A percentile compares a stretch with the other conserved stretches of the same genome.
Conservation (phyloP, 1,140 invertebrate genomes). For the Ostrea edulis region DNA sequence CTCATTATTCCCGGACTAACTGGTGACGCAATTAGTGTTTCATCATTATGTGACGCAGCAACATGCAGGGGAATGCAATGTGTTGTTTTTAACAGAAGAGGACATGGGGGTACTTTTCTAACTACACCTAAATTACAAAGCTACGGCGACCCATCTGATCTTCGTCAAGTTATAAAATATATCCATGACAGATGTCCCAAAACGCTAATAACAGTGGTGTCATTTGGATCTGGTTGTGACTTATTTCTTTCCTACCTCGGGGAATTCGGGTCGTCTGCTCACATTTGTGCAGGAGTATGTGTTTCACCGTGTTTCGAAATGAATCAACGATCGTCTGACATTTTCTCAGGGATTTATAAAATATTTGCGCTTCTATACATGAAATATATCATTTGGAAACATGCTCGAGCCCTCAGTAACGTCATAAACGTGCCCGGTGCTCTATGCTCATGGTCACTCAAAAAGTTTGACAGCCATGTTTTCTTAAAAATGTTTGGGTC, state of each 20-base stretch:
- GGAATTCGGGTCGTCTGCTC: slow-evolving; percentile 74
- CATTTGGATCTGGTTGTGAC: slow-evolving; percentile 70
- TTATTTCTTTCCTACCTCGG: slow-evolving; percentile 74
- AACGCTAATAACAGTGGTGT: slow-evolving; percentile 68
- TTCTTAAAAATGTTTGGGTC: slow-evolving; percentile 66
- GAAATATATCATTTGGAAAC: slow-evolving; percentile 62
- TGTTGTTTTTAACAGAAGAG: slow-evolving; percentile 73
- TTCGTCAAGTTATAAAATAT: slow-evolving; percentile 72
- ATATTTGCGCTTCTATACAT: slow-evolving; percentile 60
- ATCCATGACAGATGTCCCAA: slow-evolving; percentile 64
- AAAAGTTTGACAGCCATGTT: slow-evolving; percentile 65
- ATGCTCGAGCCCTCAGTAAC: slow-evolving; percentile 61
- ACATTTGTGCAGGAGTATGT: slow-evolving; percentile 68
- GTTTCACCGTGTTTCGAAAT: slow-evolving; percentile 73
- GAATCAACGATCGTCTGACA: slow-evolving; percentile 57
- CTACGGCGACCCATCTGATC: slow-evolving; percentile 70
- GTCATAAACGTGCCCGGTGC: slow-evolving; percentile 61
- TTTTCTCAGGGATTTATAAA: slow-evolving; percentile 63
- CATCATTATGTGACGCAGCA: slow-evolving; percentile 60
- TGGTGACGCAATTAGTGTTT: slow-evolving; percentile 59
- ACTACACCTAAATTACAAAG: slow-evolving; percentile 72
- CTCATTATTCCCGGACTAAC: slow-evolving; percentile 72
- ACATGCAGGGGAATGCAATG: slow-evolving; percentile 67
- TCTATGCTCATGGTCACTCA: slow-evolving; percentile 56
- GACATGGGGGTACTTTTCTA: slow-evolving; percentile 67